phyloP scores from a whole-genome alignment of 1,140 invertebrate species.

The Steinernema khuongi region DNA sequence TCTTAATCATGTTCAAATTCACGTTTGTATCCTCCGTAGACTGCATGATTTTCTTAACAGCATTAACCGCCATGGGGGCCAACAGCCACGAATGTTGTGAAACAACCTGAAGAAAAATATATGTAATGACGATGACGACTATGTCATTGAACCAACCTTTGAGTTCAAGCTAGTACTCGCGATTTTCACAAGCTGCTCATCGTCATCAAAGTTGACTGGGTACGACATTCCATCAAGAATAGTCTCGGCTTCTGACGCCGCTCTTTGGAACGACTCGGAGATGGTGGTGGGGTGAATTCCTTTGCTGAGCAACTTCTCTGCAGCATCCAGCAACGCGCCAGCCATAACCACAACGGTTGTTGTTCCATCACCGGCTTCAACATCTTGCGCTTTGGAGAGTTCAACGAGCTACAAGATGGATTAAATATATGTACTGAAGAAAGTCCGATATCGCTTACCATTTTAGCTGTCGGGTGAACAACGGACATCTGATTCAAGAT shows the following conservation, averaged over 20 bases:
- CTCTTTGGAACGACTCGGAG: slow-evolving; percentile 90
- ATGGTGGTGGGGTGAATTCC: slow-evolving; percentile 96
- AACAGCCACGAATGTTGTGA: slow-evolving; percentile 90
- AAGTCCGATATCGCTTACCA: slow-evolving; percentile 67
- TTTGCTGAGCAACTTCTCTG: slow-evolving; percentile 81
- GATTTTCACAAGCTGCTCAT: slow-evolving; percentile 80
- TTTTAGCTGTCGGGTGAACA: slow-evolving; percentile 96
- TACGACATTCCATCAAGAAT: slow-evolving; percentile 79
- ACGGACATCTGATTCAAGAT: slow-evolving; percentile 99
- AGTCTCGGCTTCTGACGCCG: slow-evolving; percentile 75
- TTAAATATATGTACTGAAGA: slow-evolving; percentile 20
- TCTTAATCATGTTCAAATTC: slow-evolving; percentile 81
- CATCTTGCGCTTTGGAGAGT: slow-evolving; percentile 93
- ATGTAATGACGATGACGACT: neutral
- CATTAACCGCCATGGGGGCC: slow-evolving; percentile 92
- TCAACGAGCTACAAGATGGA: slow-evolving; percentile 76
- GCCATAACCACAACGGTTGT: slow-evolving; percentile 88
- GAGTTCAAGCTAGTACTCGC: slow-evolving; percentile 96
- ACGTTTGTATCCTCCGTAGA: slow-evolving; percentile 67
- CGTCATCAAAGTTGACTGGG: slow-evolving; percentile 79
- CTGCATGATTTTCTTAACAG: slow-evolving; percentile 79
- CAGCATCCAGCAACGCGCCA: slow-evolving; percentile 86
- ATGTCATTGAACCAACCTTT: slow-evolving; percentile 67
- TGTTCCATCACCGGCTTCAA: slow-evolving; percentile 98
- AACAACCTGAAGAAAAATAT: slow-evolving; percentile 68